These are phyloP conservation scores for Sakesphorus luctuosus DNA, from an alignment of 2,113 vertebrate genomes.

Conservation along the genomic window DNA sequence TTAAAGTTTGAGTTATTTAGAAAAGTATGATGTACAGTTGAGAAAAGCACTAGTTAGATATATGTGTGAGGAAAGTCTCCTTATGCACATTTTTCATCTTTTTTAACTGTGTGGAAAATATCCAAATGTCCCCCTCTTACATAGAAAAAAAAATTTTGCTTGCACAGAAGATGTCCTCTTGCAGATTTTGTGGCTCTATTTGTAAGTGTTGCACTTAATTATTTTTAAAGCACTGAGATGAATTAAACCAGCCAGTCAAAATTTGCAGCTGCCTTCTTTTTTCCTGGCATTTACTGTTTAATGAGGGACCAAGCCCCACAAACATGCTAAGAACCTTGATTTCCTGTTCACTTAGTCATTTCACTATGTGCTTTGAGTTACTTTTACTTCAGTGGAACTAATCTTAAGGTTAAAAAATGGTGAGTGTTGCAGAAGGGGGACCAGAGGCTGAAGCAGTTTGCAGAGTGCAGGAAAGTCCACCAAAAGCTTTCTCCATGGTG, in stretches of 20 bases:
- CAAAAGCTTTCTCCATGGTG: neutral
- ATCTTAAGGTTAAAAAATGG: neutral
- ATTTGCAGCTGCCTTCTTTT: neutral
- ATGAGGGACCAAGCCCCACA: neutral
- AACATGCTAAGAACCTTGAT: neutral
- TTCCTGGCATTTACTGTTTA: neutral
- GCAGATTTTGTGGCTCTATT: neutral
- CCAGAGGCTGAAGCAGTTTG: neutral
- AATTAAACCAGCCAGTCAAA: neutral
- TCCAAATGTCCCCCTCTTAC: neutral
- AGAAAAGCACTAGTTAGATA: slow-evolving; percentile 13
- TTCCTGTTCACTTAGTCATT: neutral
- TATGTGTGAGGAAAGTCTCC: neutral
- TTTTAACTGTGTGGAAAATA: neutral
- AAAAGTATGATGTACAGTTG: neutral
- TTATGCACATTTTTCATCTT: neutral
- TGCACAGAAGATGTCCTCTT: neutral
- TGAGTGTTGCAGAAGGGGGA: neutral
- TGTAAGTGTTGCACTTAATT: neutral
- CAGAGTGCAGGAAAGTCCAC: neutral
- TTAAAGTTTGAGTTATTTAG: slow-evolving; percentile 17
- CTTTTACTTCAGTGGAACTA: neutral
- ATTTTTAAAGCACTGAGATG: neutral
- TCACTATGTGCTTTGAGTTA: neutral
- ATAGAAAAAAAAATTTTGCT: neutral